Percentiles rank a stretch among this genome's conserved stretches.
phyloP scores from a whole-genome alignment of 1,140 invertebrate genomes.

The Carcinoscorpius rotundicauda region DNA sequence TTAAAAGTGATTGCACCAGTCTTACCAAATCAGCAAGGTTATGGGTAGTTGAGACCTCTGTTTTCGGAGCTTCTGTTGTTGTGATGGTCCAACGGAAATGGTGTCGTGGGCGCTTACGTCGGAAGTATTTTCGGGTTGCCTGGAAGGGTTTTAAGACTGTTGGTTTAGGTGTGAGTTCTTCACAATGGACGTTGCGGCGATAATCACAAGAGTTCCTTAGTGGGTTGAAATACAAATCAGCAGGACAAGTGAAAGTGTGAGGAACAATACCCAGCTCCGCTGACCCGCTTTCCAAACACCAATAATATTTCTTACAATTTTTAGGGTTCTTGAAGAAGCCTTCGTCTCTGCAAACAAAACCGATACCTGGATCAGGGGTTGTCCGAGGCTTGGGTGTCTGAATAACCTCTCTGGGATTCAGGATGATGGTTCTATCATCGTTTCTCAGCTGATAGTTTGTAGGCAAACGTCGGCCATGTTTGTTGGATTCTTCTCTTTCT shows the following conservation, averaged over 20 bases:
- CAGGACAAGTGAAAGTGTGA: constrained; percentile 81
- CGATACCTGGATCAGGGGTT: not conserved
- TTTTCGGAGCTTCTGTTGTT: too few relatives aligned
- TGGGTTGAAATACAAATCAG: constrained; percentile 76
- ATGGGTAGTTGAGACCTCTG: too few relatives aligned
- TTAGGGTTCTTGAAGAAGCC: constrained; percentile 16
- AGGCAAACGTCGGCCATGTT: too few relatives aligned
- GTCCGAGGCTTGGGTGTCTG: not conserved
- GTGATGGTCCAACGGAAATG: too few relatives aligned
- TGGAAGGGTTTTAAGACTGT: too few relatives aligned
- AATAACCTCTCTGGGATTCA: not conserved
- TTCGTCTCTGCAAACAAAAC: constrained; percentile 81
- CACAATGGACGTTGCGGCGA: constrained; percentile 65
- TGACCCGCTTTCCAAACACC: constrained; percentile 32
- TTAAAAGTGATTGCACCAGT: too few relatives aligned
- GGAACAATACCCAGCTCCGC: constrained; percentile 75
- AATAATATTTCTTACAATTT: constrained; percentile 17
- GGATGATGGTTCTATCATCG: too few relatives aligned
- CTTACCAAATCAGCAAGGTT: too few relatives aligned
- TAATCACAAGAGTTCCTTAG: constrained; percentile 81
- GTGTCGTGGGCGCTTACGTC: too few relatives aligned
- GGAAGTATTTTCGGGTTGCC: too few relatives aligned
- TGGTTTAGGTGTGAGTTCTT: constrained; percentile 3
- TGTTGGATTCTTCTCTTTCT: too few relatives aligned
- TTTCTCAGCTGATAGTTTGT: too few relatives aligned